A percentile compares a stretch with the other conserved stretches of the same genome.
These are phyloP conservation scores for Pteronotus mesoamericanus DNA, from an alignment of 2,797 vertebrate genomes.

Conservation along the genomic window DNA sequence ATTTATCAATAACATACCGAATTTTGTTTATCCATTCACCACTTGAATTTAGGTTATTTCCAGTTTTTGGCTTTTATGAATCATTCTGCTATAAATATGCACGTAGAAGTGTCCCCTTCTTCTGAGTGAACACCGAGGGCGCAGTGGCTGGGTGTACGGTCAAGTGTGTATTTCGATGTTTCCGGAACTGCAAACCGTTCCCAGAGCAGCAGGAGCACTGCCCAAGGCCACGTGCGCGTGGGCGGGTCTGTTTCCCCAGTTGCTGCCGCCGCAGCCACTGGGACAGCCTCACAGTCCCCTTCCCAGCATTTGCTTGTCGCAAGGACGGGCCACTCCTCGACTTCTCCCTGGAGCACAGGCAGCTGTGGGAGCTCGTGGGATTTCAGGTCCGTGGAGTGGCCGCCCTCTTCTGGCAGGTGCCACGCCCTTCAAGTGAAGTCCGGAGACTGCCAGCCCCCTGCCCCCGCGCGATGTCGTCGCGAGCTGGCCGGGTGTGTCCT, in stretches of 20 bases:
- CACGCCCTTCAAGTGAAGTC: too few species aligned
- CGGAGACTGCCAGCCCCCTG: too few species aligned
- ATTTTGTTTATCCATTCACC: too few species aligned
- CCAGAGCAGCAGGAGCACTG: too few species aligned
- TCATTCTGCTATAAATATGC: background rate
- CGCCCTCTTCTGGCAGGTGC: background rate
- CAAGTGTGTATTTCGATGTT: background rate
- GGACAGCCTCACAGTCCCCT: background rate
- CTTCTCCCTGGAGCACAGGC: background rate
- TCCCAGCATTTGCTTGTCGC: background rate
- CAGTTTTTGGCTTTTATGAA: too few species aligned
- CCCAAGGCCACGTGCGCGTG: too few species aligned
- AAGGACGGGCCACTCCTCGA: background rate
- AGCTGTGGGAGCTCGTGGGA: background rate
- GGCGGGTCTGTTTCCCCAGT: background rate
- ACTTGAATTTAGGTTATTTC: too few species aligned
- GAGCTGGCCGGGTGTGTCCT: too few species aligned
- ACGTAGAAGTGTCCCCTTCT: background rate
- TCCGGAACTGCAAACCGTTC: too few species aligned
- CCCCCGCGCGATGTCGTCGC: too few species aligned
- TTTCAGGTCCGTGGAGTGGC: background rate
- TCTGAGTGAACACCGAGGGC: background rate
- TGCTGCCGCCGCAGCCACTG: background rate
- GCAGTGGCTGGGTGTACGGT: background rate
- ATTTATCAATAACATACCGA: too few species aligned